Evolutionary conservation across 2,797 vertebrate genomes (phyloP).

Genomic region (Borostomias antarcticus): DNA sequence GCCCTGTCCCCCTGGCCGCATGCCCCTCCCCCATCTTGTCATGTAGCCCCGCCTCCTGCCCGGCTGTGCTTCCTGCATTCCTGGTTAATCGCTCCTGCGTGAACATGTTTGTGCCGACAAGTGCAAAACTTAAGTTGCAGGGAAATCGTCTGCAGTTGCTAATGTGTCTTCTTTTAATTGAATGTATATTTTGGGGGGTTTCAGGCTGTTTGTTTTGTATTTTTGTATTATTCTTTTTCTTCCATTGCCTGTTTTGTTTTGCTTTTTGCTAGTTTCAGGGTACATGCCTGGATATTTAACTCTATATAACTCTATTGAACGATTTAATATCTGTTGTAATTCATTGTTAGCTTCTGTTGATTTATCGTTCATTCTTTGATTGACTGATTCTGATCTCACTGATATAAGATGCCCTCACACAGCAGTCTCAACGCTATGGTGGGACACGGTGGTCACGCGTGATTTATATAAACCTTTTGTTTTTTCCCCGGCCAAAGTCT

Average conservation of each 20-base stretch:
- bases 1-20: conserved; percentile 83
- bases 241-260: conserved; percentile 31
- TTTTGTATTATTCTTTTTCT: conserved; percentile 17
- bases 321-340: no score
- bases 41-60: conserved; percentile 53
- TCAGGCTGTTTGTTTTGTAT: conserved; percentile 50
- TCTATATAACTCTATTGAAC: no score
- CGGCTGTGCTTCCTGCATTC: conserved; percentile 79
- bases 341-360: conserved; percentile 40
- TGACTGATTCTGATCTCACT: background rate
- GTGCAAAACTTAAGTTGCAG: conserved; percentile 53
- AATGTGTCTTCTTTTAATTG: conserved; percentile 47
- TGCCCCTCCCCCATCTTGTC: conserved; percentile 67
- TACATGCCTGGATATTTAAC: conserved; percentile 49
- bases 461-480: conserved; percentile 73
- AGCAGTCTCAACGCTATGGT: background rate
- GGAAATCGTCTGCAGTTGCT: conserved; percentile 57
- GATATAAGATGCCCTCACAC: conserved; percentile 12
- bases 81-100: conserved; percentile 76
- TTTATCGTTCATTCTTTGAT: background rate
- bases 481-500: conserved; percentile 71
- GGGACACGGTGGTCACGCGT: conserved; percentile 52
- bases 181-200: conserved; percentile 21
- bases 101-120: conserved; percentile 52
- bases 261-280: conserved; percentile 46